Base-by-base conservation (phyloP, 2,888 invertebrate genomes). In the Cryptocephalus primarius region DNA sequence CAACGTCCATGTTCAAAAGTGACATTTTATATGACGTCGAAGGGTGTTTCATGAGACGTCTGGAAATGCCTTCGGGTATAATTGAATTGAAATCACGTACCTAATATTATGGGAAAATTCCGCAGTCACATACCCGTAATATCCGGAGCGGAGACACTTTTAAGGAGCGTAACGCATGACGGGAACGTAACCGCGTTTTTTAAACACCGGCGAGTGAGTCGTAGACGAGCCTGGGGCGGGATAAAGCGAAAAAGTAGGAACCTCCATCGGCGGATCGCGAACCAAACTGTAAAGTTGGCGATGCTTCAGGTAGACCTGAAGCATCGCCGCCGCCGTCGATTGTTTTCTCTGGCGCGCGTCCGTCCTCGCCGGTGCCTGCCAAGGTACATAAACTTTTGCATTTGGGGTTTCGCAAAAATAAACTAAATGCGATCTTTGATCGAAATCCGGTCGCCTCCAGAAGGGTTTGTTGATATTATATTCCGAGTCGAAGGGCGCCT, bases 281-380 rank as follows among this genome's bases (percentile, higher is more conserved):
- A 63, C 59, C 55, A 55, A 62, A 62, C 61, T 59, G 60, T 48
- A 50, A 58, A 55, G 57, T 55, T 56, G 56, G 53, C 55, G 58
- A 55, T 53, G 57, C 53, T 61, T 22, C 6, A 22, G 22, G 22
- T 22, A 22, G 22, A 59, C 60, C 56, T 60, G 60, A 51, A 52
- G 32, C 43, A 22, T 34, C 34, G 39, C 32, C 32, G 34, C 22
- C 49, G 46, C 46, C 48, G 56, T 56, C 56, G 56, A 57, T 64
- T 66, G 64, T 66, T 65, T 65, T 64, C 62, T 60, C 63, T 64
- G 61, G 62, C 64, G 55, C 57, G 55, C 56, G 59, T 57, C 59
- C 58, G 60, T 57, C 57, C 56, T 55, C 52, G 48, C 46, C 53
- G 47, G 52, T 43, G 53, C 54, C 55, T 56, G 63, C 60, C 60